Evolutionary conservation across 1,140 invertebrate genomes (phyloP).

Genomic region (Wiebesia pumilae): DNA sequence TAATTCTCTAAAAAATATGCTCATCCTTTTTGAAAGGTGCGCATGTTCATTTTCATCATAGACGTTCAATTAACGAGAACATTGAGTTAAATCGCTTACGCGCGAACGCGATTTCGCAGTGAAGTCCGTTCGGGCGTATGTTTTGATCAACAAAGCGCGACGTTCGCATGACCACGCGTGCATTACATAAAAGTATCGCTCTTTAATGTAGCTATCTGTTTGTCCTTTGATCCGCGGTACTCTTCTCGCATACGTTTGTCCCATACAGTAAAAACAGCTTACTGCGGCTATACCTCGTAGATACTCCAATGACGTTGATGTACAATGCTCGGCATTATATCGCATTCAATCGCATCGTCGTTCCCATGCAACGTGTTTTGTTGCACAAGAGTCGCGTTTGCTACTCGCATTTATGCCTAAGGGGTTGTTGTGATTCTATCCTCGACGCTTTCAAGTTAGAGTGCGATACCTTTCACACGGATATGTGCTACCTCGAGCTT

Average conservation of each 20-base stretch:
- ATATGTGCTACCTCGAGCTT: not conserved
- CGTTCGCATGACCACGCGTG: not conserved
- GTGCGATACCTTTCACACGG: not conserved
- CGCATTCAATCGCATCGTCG: not conserved
- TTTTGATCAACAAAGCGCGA: constrained; percentile 44
- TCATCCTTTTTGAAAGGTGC: too few species aligned
- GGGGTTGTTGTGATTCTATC: not conserved
- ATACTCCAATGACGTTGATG: not conserved
- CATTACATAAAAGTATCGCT: constrained; percentile 6
- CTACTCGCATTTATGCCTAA: constrained; percentile 13
- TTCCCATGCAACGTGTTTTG: too few species aligned
- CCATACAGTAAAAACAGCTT: constrained; percentile 21
- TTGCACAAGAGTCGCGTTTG: too few species aligned
- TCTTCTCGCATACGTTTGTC: not conserved
- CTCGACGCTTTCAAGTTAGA: not conserved
- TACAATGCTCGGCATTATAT: constrained; percentile 3
- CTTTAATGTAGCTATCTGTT: not conserved
- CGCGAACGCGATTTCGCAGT: constrained; percentile 12
- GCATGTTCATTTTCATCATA: too few species aligned
- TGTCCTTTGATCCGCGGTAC: constrained; percentile 1
- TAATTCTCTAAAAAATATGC: not conserved
- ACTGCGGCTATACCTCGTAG: not conserved
- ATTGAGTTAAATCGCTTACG: not conserved
- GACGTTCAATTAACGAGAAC: constrained; percentile 22
- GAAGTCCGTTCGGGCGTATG: constrained; percentile 31